phyloP scores from a whole-genome alignment of 2,113 vertebrate species.

The Holacanthus passer region DNA sequence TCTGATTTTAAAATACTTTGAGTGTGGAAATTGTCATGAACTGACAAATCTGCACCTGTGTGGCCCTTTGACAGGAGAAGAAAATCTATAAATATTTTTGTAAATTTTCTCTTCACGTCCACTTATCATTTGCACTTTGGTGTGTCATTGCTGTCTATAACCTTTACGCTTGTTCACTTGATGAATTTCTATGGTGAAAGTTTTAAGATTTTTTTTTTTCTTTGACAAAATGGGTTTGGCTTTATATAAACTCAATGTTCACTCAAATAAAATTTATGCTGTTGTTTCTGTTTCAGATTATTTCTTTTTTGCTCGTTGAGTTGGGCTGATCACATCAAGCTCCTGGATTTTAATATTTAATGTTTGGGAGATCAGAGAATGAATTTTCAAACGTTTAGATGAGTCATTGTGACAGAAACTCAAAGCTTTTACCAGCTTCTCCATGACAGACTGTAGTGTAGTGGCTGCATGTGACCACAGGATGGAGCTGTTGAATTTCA shows the following conservation, averaged over 20 bases:
- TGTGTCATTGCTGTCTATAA: slow-evolving; percentile 41
- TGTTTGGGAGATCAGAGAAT: not conserved
- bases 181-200: slow-evolving; percentile 46
- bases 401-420: too few relatives aligned
- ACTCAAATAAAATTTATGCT: slow-evolving; percentile 69
- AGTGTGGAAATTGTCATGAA: not conserved
- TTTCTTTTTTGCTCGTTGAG: not conserved
- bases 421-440: not conserved
- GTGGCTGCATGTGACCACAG: not conserved
- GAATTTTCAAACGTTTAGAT: too few relatives aligned
- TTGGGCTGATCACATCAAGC: too few relatives aligned
- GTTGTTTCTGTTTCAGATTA: slow-evolving; percentile 16
- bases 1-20: not conserved
- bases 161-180: slow-evolving; percentile 23
- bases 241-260: slow-evolving; percentile 76
- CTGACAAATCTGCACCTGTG: not conserved
- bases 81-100: slow-evolving; percentile 25
- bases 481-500: not conserved
- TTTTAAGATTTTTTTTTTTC: slow-evolving; percentile 21
- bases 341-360: not conserved
- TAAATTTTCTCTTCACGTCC: slow-evolving; percentile 29
- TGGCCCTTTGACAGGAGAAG: slow-evolving; percentile 1
- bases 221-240: slow-evolving; percentile 54
- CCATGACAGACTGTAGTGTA: not conserved
- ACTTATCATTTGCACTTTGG: slow-evolving; percentile 44